A percentile compares a stretch with the other conserved stretches of the same genome.
Evolutionary conservation across 2,888 invertebrate species (phyloP).

Genomic region (Lamproptera curius): DNA sequence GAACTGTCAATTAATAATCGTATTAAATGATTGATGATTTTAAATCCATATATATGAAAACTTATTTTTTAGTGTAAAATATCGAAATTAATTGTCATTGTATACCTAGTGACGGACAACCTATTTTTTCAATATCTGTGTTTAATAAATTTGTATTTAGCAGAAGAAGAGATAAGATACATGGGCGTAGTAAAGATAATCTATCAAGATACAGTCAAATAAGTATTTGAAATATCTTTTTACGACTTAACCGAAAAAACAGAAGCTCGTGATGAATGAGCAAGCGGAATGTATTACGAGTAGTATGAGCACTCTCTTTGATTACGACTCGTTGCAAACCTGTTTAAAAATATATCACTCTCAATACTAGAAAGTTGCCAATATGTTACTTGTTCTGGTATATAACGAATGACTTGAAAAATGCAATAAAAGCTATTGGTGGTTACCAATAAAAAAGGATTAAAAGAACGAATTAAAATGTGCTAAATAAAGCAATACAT

Average conservation of each 20-base stretch:
- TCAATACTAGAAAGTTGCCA: neutral
- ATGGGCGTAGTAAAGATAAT: neutral
- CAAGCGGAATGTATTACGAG: neutral
- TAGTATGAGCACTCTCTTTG: slow-evolving; percentile 1
- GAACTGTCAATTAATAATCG: too few relatives aligned
- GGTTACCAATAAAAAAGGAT: too few relatives aligned
- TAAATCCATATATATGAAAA: neutral
- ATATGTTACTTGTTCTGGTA: too few relatives aligned
- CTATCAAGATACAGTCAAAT: neutral
- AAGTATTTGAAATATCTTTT: neutral
- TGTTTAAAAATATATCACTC: slow-evolving; percentile 1
- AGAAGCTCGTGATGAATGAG: neutral
- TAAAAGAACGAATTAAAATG: too few relatives aligned
- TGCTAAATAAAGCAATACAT: too few relatives aligned
- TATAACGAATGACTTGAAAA: too few relatives aligned
- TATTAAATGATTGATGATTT: neutral
- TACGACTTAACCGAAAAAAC: neutral
- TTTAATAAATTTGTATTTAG: neutral
- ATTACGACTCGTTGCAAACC: neutral
- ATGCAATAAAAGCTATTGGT: too few relatives aligned
- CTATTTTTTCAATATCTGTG: neutral
- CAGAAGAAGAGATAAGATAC: neutral
- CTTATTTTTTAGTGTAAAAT: neutral
- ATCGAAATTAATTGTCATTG: too few relatives aligned
- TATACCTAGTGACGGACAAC: neutral